These are phyloP conservation scores for Dasyprocta punctata DNA, from an alignment of 2,113 vertebrate species.

Conservation along the genomic window DNA sequence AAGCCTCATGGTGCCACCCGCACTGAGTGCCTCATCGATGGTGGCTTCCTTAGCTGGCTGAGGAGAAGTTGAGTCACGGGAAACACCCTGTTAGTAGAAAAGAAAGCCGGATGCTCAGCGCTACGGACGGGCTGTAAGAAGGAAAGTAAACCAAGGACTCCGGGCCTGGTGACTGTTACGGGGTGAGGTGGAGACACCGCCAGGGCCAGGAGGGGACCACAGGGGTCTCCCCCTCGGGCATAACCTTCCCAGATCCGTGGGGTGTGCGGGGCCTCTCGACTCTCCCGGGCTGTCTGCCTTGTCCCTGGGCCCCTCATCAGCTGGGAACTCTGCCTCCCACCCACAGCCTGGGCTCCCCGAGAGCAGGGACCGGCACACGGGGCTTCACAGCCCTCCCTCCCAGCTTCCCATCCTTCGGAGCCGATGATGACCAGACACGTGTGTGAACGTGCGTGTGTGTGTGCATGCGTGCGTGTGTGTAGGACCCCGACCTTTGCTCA, in stretches of 20 bases:
- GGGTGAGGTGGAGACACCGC: neutral
- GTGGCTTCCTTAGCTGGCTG: neutral
- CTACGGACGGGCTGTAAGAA: neutral
- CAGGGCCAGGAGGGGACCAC: neutral
- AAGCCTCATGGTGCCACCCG: neutral
- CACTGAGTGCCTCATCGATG: no score
- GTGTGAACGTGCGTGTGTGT: neutral
- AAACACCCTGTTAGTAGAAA: neutral
- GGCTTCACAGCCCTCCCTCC: rapidly evolving
- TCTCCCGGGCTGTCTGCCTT: neutral
- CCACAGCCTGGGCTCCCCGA: neutral
- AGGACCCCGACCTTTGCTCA: neutral
- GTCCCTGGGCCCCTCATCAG: neutral
- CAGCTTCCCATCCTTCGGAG: neutral
- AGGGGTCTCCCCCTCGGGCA: neutral
- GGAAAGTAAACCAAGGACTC: no score
- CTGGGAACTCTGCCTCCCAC: neutral
- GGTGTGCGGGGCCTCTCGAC: neutral
- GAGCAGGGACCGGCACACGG: neutral
- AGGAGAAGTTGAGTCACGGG: neutral
- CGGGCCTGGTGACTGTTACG: neutral
- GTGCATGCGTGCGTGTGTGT: neutral
- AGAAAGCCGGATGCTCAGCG: neutral
- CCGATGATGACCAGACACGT: rapidly evolving
- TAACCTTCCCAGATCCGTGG: neutral